These are phyloP conservation scores for Chiloscyllium punctatum DNA, from an alignment of 2,797 vertebrate species.

Conservation along the genomic window DNA sequence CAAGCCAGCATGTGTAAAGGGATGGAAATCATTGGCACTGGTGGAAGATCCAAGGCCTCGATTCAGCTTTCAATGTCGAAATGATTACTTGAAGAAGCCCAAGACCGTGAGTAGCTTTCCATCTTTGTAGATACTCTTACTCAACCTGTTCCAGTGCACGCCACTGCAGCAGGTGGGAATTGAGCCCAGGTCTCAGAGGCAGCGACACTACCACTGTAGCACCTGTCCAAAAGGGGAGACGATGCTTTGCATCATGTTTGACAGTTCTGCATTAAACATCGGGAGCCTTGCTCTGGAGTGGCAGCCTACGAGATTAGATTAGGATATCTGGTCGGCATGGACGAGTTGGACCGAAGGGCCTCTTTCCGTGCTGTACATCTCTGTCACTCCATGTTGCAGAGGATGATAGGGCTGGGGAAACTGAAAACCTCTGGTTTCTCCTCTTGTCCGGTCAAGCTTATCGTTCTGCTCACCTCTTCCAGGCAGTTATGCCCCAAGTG, in stretches of 20 bases:
- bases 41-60: neutral
- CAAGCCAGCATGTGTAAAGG: neutral
- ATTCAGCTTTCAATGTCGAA: neutral
- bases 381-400: neutral
- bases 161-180: no score
- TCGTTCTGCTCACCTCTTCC: no score
- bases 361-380: no score
- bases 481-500: no score
- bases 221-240: neutral
- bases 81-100: neutral
- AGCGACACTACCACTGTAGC: no score
- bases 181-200: no score
- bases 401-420: neutral
- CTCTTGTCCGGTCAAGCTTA: no score
- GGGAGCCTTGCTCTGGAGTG: neutral
- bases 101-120: no score
- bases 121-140: neutral
- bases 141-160: no score
- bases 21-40: neutral
- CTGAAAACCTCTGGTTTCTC: neutral
- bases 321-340: no score
- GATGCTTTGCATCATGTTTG: neutral
- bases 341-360: no score
- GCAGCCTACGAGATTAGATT: neutral
- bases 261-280: neutral